Evolutionary conservation across 2,113 vertebrate species (phyloP), one percentile per base, ranked within the genome.

Genomic region (Neopipo cinnamomea): DNA sequence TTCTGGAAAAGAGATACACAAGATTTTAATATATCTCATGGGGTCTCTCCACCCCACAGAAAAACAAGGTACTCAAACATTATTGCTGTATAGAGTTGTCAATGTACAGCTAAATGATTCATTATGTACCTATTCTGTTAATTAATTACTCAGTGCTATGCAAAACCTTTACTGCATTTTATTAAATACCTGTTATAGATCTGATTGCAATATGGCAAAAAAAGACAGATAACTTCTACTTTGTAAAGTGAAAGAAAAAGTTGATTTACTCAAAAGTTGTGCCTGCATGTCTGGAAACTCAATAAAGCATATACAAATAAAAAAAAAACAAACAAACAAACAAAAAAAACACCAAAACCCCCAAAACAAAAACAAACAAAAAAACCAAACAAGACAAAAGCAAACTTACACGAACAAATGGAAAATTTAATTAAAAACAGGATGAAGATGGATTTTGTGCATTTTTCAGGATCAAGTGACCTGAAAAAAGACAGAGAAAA

Each of bases 391-490:
- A 41, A 68, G 3, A 23, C 10, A 88, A 92, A 95, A 61, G 11
- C 5, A 79, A 89, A 44, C 33, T 80, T 85, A 59, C 15, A 52
- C 24, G 41, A 90, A 80, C 28, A 90, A 88, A 81, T 24, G 33
- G 33, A 80, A 74, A 85, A 76, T 70, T 61, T 93, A 94, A 97
- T 96, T 91, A 75, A 95, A 93, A 94, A 22, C 76, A 96, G 78
- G 21, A 77, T 37, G 22, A 90, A 70, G 53, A 83, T 47, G 14
- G 76, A 94, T 94, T 82, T 47, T 87, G 17, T 12, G 17, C 70
- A 89, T 95, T 94, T 91, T 91, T 91, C 53, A 93, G 62, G 58
- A 95, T 95, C 85, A 87, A 95, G 67, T 94, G 50, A 84, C 89
- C 71, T 91, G 59, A 47, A 79, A 83, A 96, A 75, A 46, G 15